Conservation (phyloP, 2,113 vertebrate species). For the Girardinichthys multiradiatus region DNA sequence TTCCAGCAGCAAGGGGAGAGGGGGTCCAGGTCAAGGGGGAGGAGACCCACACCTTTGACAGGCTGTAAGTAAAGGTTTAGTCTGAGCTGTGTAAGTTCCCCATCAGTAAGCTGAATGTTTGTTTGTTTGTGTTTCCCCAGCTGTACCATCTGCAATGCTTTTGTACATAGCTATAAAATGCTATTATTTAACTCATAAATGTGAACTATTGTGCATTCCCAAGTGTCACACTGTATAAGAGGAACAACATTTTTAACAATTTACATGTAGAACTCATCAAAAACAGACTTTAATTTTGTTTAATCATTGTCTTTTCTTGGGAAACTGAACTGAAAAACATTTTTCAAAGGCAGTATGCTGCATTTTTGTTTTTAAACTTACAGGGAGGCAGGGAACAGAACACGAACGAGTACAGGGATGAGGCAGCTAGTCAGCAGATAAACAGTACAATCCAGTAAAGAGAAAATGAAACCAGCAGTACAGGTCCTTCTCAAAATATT, state of each 20-base stretch:
- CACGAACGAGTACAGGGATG: too few species aligned
- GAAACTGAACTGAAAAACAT: background rate
- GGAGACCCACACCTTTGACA: conserved; percentile 54
- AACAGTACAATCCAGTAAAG: too few species aligned
- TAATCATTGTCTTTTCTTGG: background rate
- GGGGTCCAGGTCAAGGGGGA: conserved; percentile 59
- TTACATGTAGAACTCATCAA: background rate
- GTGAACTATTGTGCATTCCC: conserved; percentile 14
- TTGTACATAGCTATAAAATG: conserved; percentile 14
- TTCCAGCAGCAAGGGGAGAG: conserved; percentile 50
- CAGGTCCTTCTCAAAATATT: too few species aligned
- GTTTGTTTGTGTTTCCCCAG: conserved; percentile 38
- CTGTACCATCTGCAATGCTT: conserved; percentile 11
- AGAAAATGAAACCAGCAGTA: too few species aligned
- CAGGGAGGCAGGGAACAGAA: too few species aligned
- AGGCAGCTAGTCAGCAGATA: too few species aligned
- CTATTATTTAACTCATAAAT: conserved; percentile 1
- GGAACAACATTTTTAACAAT: background rate
- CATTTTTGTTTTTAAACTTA: too few species aligned
- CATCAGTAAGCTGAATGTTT: conserved; percentile 40
- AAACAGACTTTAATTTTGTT: background rate
- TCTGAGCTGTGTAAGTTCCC: conserved; percentile 4
- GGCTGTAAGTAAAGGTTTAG: conserved; percentile 49
- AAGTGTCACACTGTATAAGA: background rate
- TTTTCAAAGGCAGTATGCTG: background rate